A percentile compares a stretch with the other conserved stretches of the same genome.
These are phyloP conservation scores for Epinephelus awoara DNA, from an alignment of 2,797 vertebrate genomes.

Conservation along the genomic window DNA sequence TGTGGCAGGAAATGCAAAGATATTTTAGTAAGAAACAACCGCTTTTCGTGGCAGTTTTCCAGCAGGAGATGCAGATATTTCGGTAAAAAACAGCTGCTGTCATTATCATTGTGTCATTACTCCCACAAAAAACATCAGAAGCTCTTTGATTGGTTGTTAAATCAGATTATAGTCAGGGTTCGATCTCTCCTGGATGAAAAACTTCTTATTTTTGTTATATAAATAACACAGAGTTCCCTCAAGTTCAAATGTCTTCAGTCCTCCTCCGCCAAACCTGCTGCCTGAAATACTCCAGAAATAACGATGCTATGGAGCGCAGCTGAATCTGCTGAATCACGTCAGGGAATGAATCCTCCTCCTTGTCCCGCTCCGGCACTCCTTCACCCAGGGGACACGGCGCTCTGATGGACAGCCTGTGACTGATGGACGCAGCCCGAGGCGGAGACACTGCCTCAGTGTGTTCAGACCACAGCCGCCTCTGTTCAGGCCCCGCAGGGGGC, in stretches of 20 bases:
- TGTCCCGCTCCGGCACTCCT: background rate
- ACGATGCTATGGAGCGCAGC: background rate
- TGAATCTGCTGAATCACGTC: constrained; percentile 26
- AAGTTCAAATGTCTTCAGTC: background rate
- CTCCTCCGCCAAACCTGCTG: background rate
- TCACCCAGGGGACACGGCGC: constrained; percentile 33
- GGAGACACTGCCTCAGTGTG: constrained; percentile 76
- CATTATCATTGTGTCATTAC: no score
- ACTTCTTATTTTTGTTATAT: background rate
- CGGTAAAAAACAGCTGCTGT: no score
- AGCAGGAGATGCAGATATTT: no score
- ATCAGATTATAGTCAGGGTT: no score
- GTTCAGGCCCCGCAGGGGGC: constrained; percentile 60
- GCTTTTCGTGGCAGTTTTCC: no score
- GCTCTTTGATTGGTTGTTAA: no score
- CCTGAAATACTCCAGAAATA: background rate
- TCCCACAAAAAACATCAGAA: no score
- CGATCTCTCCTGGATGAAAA: background rate
- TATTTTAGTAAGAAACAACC: no score
- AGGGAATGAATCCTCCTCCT: constrained; percentile 18
- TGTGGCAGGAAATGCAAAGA: no score
- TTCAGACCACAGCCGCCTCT: background rate
- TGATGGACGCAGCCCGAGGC: constrained; percentile 69
- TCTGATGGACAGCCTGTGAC: constrained; percentile 65
- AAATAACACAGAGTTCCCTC: background rate